Conservation (phyloP, 2,888 invertebrate genomes). For the Cremastinae sp. region DNA sequence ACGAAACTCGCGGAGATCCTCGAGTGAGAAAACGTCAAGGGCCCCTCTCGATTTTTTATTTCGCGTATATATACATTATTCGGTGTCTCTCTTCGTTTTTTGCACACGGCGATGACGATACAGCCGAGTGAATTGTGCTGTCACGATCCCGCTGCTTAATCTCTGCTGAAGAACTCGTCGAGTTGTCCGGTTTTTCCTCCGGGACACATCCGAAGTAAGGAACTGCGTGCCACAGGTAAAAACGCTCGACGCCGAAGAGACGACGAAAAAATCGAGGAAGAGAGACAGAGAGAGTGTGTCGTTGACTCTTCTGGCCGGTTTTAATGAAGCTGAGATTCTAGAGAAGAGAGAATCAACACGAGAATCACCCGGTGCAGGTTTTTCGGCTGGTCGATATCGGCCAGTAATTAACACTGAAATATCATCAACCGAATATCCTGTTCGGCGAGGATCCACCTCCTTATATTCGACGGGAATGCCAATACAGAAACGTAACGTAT, state of each 20-base stretch:
- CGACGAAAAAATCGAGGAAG: conserved; percentile 21
- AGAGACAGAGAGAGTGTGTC: conserved; percentile 62
- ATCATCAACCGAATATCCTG: conserved; percentile 71
- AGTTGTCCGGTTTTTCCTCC: conserved; percentile 14
- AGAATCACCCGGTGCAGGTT: conserved; percentile 37
- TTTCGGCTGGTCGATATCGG: conserved; percentile 73
- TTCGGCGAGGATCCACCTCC: conserved; percentile 63
- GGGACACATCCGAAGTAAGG: conserved; percentile 2
- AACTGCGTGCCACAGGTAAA: conserved; percentile 21
- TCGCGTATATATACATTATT: no score
- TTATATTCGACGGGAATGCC: conserved; percentile 13
- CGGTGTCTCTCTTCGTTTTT: not conserved
- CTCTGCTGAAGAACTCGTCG: not conserved
- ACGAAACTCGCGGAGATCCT: conserved; percentile 43
- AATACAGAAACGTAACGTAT: conserved; percentile 38
- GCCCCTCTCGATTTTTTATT: conserved; percentile 30
- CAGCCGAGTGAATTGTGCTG: conserved; percentile 28
- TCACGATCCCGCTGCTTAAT: conserved; percentile 5
- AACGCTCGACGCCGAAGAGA: conserved; percentile 5
- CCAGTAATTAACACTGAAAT: conserved; percentile 78
- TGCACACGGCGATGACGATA: conserved; percentile 26
- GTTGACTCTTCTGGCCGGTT: conserved; percentile 67
- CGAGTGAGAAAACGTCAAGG: conserved; percentile 49
- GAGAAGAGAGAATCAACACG: conserved; percentile 66
- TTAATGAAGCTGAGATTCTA: conserved; percentile 77